Evolutionary conservation across 2,797 vertebrate genomes (phyloP).

Genomic region (Pantherophis alleghaniensis): DNA sequence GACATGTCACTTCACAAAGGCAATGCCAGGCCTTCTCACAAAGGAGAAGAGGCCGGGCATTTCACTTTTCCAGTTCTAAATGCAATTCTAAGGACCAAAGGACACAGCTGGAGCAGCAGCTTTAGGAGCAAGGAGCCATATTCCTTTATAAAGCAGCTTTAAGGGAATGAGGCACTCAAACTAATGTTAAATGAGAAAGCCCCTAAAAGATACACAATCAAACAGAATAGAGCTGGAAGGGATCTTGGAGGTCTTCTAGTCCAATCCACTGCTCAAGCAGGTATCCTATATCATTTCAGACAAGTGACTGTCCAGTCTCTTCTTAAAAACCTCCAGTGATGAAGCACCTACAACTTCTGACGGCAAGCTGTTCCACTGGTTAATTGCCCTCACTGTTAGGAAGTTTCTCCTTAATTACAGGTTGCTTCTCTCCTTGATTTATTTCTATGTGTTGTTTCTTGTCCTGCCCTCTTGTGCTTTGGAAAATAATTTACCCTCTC

Average conservation of each 20-base stretch:
- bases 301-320: neutral
- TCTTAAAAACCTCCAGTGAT: neutral
- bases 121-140: neutral
- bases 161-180: neutral
- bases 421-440: neutral
- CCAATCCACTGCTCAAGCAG: neutral
- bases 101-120: neutral
- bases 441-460: neutral
- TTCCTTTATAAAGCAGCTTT: neutral
- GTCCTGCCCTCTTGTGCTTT: neutral
- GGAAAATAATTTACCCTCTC: neutral
- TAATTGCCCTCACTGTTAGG: neutral
- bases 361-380: neutral
- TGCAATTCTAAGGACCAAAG: neutral
- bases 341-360: neutral
- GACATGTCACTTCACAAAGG: neutral
- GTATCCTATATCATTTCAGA: neutral
- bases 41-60: neutral
- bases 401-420: neutral
- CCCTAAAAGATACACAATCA: neutral
- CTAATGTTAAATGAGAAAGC: neutral
- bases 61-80: neutral
- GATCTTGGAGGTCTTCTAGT: neutral
- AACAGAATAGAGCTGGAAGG: neutral
- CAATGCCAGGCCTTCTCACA: neutral